Evolutionary conservation across 2,113 vertebrate species (phyloP).

Genomic region (Hydropotes inermis): DNA sequence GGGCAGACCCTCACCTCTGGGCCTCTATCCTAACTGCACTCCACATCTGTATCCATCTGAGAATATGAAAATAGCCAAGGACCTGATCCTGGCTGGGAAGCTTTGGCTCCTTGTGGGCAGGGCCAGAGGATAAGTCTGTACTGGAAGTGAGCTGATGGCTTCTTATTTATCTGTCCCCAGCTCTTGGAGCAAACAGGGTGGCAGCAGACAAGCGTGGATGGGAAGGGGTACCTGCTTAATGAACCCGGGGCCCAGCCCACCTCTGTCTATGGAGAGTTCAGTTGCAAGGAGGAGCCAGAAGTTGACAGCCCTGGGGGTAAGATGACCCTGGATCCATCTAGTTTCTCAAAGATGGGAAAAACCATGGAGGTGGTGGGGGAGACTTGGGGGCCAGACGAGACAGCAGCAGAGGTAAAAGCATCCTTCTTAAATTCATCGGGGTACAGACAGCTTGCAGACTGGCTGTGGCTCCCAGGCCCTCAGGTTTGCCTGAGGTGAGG

Average conservation of each 20-base stretch:
- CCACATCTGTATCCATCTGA: neutral
- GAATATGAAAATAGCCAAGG: neutral
- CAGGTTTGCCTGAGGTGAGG: neutral
- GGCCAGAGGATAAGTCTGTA: neutral
- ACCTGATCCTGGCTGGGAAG: neutral
- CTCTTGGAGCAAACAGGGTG: conserved; percentile 77
- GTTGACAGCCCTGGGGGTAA: conserved; percentile 77
- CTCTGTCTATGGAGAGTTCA: conserved; percentile 61
- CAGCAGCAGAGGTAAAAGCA: neutral
- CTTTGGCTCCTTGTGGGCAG: neutral
- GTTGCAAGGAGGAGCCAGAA: conserved; percentile 79
- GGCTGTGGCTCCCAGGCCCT: neutral
- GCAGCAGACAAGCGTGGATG: conserved; percentile 78
- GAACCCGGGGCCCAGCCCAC: conserved; percentile 72
- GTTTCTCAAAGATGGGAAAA: conserved; percentile 7
- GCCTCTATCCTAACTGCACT: neutral
- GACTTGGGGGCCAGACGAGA: neutral
- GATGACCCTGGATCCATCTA: neutral
- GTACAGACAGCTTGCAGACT: neutral
- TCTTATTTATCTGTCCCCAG: conserved; percentile 59
- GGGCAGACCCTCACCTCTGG: neutral
- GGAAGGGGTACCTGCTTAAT: conserved; percentile 83
- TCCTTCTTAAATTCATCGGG: accelerated
- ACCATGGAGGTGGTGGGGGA: too few relatives aligned
- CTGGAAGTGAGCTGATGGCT: neutral